These are phyloP conservation scores for Bombus confusus DNA, from an alignment of 1,140 invertebrate species.

Conservation along the genomic window DNA sequence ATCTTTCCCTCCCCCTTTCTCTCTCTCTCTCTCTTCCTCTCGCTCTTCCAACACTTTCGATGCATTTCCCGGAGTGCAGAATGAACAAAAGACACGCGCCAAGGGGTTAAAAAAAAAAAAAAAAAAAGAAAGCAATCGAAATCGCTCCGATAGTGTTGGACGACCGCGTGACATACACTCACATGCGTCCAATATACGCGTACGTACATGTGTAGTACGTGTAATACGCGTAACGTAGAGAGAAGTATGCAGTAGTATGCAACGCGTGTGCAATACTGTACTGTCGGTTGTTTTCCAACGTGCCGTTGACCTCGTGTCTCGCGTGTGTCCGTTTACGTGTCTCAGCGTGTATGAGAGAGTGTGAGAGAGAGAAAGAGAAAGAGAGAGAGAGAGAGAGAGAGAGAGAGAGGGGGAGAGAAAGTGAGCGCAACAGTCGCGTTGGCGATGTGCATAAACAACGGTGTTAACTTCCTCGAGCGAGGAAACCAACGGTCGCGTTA, in stretches of 20 bases:
- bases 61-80: constrained; percentile 1
- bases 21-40: neutral
- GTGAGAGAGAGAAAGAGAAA: too few species aligned
- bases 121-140: constrained; percentile 53
- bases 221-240: neutral
- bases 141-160: constrained; percentile 40
- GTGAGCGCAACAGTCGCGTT: neutral
- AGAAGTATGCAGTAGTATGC: constrained; percentile 10
- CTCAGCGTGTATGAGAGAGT: neutral
- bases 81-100: constrained; percentile 35
- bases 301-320: constrained; percentile 68
- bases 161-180: constrained; percentile 42
- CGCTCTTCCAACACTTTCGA: neutral
- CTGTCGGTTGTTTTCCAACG: constrained; percentile 66
- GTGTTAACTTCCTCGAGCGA: constrained; percentile 51
- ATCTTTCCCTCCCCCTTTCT: neutral
- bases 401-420: neutral
- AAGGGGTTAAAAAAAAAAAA: constrained; percentile 8
- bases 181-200: neutral
- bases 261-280: constrained; percentile 52
- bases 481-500: constrained; percentile 33
- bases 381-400: too few species aligned
- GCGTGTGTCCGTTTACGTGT: constrained; percentile 35
- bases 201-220: neutral
- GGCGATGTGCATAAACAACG: constrained; percentile 40